Base-by-base conservation (phyloP, 2,797 vertebrate genomes). In the Pteronotus mesoamericanus region DNA sequence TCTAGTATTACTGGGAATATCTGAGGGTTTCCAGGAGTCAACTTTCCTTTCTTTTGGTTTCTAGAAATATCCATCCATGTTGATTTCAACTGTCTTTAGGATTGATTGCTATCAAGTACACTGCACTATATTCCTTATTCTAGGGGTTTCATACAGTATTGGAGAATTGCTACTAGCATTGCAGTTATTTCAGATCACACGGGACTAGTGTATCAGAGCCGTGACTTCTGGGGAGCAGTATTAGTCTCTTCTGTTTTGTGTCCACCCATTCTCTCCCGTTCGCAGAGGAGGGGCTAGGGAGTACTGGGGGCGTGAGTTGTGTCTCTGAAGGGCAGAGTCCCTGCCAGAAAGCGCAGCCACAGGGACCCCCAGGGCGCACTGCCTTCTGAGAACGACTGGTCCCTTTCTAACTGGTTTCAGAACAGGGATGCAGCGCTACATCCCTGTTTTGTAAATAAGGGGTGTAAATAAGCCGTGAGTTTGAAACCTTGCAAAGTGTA, bases 371-470 rank as follows among this genome's bases (percentile, higher is more conserved):
- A 55, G 51, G 86, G 29, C 48, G 72, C 69, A 9, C 29, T 44
- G 34, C n/a, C 59, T 61, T 77, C 1, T 1, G 48, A 74, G 79
- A 92, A 51, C 7, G 0, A 32, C n/a, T 19, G 9, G 66, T 84
- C 95, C 42, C 61, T 93, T 94, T 79, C 78, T 39, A 48, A 32
- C 78, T 94, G 86, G 75, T 71, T 92, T 86, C 77, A 85, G 95
- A 89, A 91, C 11, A 24, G 15, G 59, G 34, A 69, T 59, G 22
- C 37, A 4, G 66, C 61, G 32, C 8, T 46, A n/a, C 44, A n/a
- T 74, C 88, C 87, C n/a, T n/a, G n/a, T n/a, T n/a, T n/a, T n/a
- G n/a, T n/a, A 93, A 92, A 83, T 69, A 74, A 90, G 57, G n/a
- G n/a, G n/a, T n/a, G n/a, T 90, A 89, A 93, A 51, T 71, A 71